Base-by-base conservation (phyloP, 2,888 invertebrate genomes). In the Notodonta dromedarius region DNA sequence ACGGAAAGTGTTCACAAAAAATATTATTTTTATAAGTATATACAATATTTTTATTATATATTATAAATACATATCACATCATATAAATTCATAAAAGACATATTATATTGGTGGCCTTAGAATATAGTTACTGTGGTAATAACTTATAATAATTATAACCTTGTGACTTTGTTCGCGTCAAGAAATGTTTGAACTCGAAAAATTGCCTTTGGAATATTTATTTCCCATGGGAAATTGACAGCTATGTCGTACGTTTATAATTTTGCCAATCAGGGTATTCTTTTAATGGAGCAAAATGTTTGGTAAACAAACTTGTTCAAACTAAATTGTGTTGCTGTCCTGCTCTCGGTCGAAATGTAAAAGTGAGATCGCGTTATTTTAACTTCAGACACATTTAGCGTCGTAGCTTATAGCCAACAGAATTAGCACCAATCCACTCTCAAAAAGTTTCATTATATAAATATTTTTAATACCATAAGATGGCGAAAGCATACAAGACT, bases 1-100 rank as follows among this genome's bases (percentile, higher is more conserved):
- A 35, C 42, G 53, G 9, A 67, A 63, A 63, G 57, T 59, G 46
- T 73, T 62, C 62, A 68, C 57, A 67, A 66, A 68, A 60, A 57
- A 57, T 57, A 64, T 24, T 54, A 57, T 16, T 46, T 2, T 24
- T 24, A 1, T 24, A 24, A 24, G 1, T 50, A n/a, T 11, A 48
- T 16, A 50, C 50, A 14, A n/a, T 48, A 48, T 16, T 42, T 9
- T 42, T 11, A 42, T 11, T 42, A 42, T 11, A 42, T 42, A 42
- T n/a, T n/a, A 24, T 24, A 42, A 42, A 50, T 50, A 16, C 7
- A 14, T 48, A 48, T 48, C 9, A 42, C 0, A 13, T n/a, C 14
- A 48, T 48, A 13, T 7, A 5, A 24, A 24, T 24, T 24, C 24
- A 24, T 24, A 24, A 24, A 24, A 24, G 24, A 24, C 46, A 46